Evolutionary conservation across 2,888 invertebrate species (phyloP), one percentile per base, ranked within the genome.

Genomic region (Kuschelorhynchus macadamiae): DNA sequence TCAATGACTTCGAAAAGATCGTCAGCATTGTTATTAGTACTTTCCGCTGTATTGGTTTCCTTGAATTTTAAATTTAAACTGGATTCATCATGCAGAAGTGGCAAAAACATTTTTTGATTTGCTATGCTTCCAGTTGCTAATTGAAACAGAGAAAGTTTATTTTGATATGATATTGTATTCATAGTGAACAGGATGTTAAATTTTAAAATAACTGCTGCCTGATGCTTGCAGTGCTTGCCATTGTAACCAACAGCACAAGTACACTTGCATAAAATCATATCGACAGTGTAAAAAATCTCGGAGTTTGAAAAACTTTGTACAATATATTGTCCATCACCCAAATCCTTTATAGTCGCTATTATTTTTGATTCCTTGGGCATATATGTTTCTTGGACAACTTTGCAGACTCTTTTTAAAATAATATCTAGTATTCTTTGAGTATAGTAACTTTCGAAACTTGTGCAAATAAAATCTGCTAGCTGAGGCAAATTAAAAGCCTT

Each of bases 371-470:
- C n/a, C n/a, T n/a, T n/a, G n/a, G n/a, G n/a, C n/a, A n/a, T n/a
- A n/a, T n/a, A n/a, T n/a, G n/a, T n/a, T n/a, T n/a, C n/a, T n/a
- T n/a, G n/a, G n/a, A n/a, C 18, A 49, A 49, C 2, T 49, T 49
- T 49, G 14, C 25, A 18, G 2, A 42, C 42, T 42, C 42, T 14
- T 11, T 42, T 14, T 42, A 42, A 42, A 42, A 42, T 8, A 11
- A 49, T 20, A 49, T 49, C 46, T 16, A 46, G 46, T 16, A 46
- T 46, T 46, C 46, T 46, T 46, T 46, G 46, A 11, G 46, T 46
- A n/a, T 46, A 46, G 14, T 16, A 3, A 16, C 46, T n/a, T 46
- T 46, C 46, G 11, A 46, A 46, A 16, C 46, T 46, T 2, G 17
- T 42, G 3, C 17, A 42, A 14, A 42, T 14, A 17, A 42, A 42